Evolutionary conservation across 2,113 vertebrate species (phyloP), one percentile per base, ranked within the genome.

Genomic region (Porphyrio hochstetteri): DNA sequence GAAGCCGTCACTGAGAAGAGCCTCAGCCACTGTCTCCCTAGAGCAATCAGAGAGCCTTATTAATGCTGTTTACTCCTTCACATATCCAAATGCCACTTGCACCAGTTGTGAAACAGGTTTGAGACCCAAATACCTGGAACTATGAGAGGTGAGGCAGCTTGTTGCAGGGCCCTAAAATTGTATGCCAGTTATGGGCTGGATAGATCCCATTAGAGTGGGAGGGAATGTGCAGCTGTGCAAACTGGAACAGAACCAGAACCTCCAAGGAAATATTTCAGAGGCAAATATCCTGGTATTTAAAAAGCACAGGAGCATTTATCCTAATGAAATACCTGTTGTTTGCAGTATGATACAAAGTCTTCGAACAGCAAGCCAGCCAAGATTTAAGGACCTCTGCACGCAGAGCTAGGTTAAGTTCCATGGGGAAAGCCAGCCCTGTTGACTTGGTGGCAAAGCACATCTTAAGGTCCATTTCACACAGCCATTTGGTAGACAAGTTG

Each of bases 1-100:
- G 80, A 99, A 99, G 36, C 99, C 99, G 18, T 99, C 99, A 65
- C 98, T 98, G 52, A 99, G 71, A 94, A 99, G 94, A 77, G 97
- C 98, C 59, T 98, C 98, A 36, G 98, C 90, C 80, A 99, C 96
- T 81, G 97, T 33, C 17, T 98, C 98, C 89, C 98, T 98, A 78
- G 74, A 95, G 81, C 17, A 96, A 92, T 18, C 27, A 95, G 57
- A 93, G 21, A 88, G 9, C 35, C 28, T 57, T 33, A 52, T 95
- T 88, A 93, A 36, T 65, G 27, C 16, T 76, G 74, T 7, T 55
- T 53, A 48, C 4, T 55, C 29, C 52, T 60, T 44, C 21, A n/a
- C 8, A 13, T 61, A 40, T 23, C 38, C 57, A 77, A 76, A 57
- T 19, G 61, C 19, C 24, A 55, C 61, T 59, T 50, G 35, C 19